Conservation (phyloP, 1,140 invertebrate genomes). For the Diabrotica undecimpunctata region DNA sequence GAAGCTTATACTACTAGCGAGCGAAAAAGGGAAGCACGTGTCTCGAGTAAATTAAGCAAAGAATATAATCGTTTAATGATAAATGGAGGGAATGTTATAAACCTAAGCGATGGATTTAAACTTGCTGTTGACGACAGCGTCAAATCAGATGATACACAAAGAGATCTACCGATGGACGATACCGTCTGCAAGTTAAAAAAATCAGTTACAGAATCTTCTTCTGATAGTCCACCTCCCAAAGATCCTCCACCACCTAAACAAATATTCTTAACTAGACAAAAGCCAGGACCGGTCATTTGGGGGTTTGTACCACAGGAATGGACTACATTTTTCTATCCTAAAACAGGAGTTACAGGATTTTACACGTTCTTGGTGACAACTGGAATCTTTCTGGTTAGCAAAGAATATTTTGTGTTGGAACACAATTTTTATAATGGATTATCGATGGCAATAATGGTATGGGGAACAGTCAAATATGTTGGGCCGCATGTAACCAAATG, state of each 20-base stretch:
- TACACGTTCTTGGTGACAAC: conserved; percentile 80
- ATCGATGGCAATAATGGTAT: conserved; percentile 62
- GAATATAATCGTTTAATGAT: conserved; percentile 8
- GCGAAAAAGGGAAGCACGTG: conserved; percentile 19
- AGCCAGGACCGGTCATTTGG: conserved; percentile 59
- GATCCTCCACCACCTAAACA: background rate
- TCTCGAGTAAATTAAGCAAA: conserved; percentile 20
- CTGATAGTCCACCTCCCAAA: background rate
- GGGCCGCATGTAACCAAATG: conserved; percentile 60
- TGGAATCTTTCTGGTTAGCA: conserved; percentile 77
- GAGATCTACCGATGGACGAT: background rate
- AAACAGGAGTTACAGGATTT: conserved; percentile 87
- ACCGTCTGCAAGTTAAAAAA: background rate
- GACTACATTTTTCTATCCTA: conserved; percentile 88
- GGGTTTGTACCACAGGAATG: conserved; percentile 89
- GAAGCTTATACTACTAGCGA: background rate
- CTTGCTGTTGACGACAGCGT: background rate
- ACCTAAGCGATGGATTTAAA: background rate
- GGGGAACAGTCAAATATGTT: conserved; percentile 62
- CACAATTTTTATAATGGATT: conserved; percentile 83
- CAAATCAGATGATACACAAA: background rate
- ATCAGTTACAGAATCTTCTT: background rate
- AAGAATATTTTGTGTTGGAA: conserved; percentile 88
- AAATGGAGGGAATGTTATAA: background rate
- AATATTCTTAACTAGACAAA: background rate